Evolutionary conservation across 2,888 invertebrate species (phyloP).

Genomic region (Incurvaria masculella): DNA sequence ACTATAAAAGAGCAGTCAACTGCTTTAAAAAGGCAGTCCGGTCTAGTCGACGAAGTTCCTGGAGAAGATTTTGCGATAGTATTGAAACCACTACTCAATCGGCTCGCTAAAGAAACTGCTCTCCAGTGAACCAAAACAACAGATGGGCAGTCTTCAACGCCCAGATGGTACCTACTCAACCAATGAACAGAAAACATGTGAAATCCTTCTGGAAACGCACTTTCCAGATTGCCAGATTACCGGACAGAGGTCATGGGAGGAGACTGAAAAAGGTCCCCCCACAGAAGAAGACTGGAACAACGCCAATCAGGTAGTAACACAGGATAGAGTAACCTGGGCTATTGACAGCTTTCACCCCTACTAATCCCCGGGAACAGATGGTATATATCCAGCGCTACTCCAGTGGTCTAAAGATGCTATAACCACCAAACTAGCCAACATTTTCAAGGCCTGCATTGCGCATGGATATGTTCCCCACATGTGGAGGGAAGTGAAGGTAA

Average conservation of each 20-base stretch:
- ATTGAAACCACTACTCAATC: not conserved
- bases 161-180: not conserved
- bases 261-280: not conserved
- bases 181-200: not conserved
- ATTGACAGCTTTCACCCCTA: not conserved
- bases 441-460: not conserved
- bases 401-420: not conserved
- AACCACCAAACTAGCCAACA: not conserved
- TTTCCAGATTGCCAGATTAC: not conserved
- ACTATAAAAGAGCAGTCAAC: not conserved
- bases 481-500: conserved; percentile 6
- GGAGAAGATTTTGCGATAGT: not conserved
- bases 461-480: not conserved
- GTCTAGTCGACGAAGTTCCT: not conserved
- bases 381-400: not conserved
- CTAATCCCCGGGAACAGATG: not conserved
- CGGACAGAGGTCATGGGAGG: not conserved
- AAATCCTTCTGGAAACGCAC: not conserved
- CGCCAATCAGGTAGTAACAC: not conserved
- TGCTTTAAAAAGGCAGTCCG: not conserved
- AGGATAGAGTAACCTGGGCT: not conserved
- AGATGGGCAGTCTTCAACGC: too few relatives aligned
- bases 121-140: not conserved
- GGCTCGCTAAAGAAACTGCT: not conserved
- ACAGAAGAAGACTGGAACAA: not conserved